A percentile compares a stretch with the other conserved stretches of the same genome.
phyloP scores from a whole-genome alignment of 37 sponge, comb jelly and placozoan species.

The Amphimedon queenslandica region DNA sequence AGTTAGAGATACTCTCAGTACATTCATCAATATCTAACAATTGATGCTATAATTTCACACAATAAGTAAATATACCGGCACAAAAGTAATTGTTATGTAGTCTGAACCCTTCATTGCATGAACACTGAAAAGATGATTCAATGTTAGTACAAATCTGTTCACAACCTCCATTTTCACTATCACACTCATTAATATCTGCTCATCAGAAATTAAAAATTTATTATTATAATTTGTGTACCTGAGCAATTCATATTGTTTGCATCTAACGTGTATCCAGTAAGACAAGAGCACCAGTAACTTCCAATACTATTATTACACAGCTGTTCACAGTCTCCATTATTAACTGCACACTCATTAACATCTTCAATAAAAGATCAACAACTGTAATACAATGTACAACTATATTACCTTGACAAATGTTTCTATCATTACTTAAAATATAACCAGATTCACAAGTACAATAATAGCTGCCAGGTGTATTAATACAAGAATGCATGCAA shows the following conservation, averaged over 20 bases:
- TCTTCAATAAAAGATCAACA: too few relatives aligned
- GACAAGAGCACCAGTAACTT: slow-evolving; percentile 5
- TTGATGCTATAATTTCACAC: too few relatives aligned
- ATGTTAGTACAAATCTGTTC: slow-evolving; percentile 23
- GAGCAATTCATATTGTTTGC: too few relatives aligned
- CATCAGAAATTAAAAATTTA: not conserved
- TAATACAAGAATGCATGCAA: too few relatives aligned
- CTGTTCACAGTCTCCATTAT: slow-evolving; percentile 22
- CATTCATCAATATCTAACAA: too few relatives aligned
- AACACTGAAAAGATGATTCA: slow-evolving; percentile 18
- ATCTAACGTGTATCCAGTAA: slow-evolving; percentile 10
- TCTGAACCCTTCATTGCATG: slow-evolving; percentile 12
- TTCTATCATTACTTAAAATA: too few relatives aligned
- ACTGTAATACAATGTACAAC: too few relatives aligned
- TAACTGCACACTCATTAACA: slow-evolving; percentile 45
- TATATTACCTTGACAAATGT: too few relatives aligned
- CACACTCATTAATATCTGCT: slow-evolving; percentile 44
- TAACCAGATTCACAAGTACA: too few relatives aligned
- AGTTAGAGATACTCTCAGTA: too few relatives aligned
- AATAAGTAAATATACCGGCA: too few relatives aligned
- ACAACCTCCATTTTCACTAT: not conserved
- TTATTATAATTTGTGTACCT: too few relatives aligned
- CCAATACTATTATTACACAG: slow-evolving; percentile 40
- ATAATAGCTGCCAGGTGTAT: slow-evolving; percentile 14
- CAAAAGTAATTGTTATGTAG: slow-evolving; percentile 8